Evolutionary conservation across 2,113 vertebrate species (phyloP), one percentile per base, ranked within the genome.

Genomic region (Nannospalax galili): DNA sequence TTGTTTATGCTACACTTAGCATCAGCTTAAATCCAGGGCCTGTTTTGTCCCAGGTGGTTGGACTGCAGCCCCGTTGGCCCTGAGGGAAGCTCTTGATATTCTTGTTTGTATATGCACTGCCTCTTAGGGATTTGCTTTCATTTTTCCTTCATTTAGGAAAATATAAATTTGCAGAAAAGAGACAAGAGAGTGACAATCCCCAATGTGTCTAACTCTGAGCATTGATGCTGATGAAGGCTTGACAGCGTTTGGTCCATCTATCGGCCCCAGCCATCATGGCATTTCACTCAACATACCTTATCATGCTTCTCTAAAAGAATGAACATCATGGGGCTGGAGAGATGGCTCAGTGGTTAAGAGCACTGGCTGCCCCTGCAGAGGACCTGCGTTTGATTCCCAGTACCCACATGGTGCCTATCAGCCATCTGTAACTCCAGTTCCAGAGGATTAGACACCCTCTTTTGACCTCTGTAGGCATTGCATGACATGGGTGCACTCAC

Each of bases 1-100:
- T 91, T 89, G 80, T 37, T 93, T 91, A 95, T 93, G 94, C 95
- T 97, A 96, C 48, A 96, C 75, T 95, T 96, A 96, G 69, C 94
- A 92, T 97, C 92, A 94, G 86, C 88, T 89, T 97, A 93, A 95
- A 97, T 97, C 95, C 92, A 88, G 96, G 94, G 82, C 85, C 87
- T 92, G 91, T 89, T 95, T 81, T 73, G 88, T 97, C 95, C 97
- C 97, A 95, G 95, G 96, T 97, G 97, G 95, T 94, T 97, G 97
- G 97, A 95, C 80, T 14, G 81, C 64, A 96, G 96, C 97, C 72
- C 22, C 37, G 19, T 88, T 93, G 73, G 82, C 97, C 95, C 87
- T 24, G 0, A 80, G 96, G 97, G 87, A 92, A 77, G 72, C 74
- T 82, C 88, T 97, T 86, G 91, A 88, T 97, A 88, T 0, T 2